These are phyloP conservation scores for Malthinus flaveolus DNA, from an alignment of 2,888 invertebrate genomes.

Conservation along the genomic window DNA sequence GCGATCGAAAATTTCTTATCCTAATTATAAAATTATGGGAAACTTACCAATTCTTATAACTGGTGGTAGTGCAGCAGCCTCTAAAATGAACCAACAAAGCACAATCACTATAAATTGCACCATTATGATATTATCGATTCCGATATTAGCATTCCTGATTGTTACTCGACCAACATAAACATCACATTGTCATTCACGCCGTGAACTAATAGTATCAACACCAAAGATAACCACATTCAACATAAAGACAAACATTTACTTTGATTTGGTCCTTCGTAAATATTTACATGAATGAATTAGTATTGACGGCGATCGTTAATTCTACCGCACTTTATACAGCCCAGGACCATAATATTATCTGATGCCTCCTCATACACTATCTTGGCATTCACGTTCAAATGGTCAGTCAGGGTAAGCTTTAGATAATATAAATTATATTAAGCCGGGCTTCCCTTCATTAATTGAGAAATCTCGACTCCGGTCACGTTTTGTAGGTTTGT, in stretches of 20 bases:
- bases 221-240: conserved; percentile 38
- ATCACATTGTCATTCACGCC: conserved; percentile 33
- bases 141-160: conserved; percentile 39
- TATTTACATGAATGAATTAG: conserved; percentile 39
- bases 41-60: conserved; percentile 68
- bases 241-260: conserved; percentile 38
- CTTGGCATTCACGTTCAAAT: conserved; percentile 19
- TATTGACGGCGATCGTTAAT: conserved; percentile 39
- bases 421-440: conserved; percentile 25
- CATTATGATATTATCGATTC: conserved; percentile 37
- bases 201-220: conserved; percentile 39
- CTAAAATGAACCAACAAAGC: conserved; percentile 39
- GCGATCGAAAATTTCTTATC: too few relatives aligned
- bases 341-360: conserved; percentile 13
- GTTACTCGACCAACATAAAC: conserved; percentile 35
- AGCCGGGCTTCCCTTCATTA: conserved; percentile 14
- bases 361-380: conserved; percentile 9
- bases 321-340: conserved; percentile 33
- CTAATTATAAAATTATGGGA: too few relatives aligned
- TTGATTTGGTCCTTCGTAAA: conserved; percentile 40
- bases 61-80: conserved; percentile 60
- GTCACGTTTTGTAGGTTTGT: conserved; percentile 20
- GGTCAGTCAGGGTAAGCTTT: conserved; percentile 16
- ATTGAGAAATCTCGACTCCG: conserved; percentile 17
- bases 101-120: conserved; percentile 34